Conservation (phyloP, 2,888 invertebrate genomes). For the Diploptera punctata region DNA sequence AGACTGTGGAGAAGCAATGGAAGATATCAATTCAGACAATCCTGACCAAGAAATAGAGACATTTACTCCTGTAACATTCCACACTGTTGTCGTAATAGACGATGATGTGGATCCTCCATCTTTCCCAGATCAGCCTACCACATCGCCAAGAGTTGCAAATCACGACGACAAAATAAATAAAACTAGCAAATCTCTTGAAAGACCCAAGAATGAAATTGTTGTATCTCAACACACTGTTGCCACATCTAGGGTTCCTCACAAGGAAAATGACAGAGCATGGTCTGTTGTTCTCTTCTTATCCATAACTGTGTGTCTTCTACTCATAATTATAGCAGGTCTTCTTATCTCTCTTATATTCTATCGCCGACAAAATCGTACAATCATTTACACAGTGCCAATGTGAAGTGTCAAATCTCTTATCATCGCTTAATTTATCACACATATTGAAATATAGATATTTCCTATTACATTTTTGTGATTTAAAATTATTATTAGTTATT, state of each 20-base stretch:
- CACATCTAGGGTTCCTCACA: not conserved
- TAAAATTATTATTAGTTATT: too few relatives aligned
- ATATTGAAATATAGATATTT: too few relatives aligned
- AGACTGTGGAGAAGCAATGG: not conserved
- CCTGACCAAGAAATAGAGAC: not conserved
- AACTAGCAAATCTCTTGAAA: too few relatives aligned
- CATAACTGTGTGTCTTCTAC: not conserved
- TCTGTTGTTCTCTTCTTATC: not conserved
- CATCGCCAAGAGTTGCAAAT: not conserved
- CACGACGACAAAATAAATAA: not conserved
- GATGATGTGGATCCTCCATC: not conserved
- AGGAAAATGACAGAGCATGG: not conserved
- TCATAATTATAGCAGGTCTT: not conserved
- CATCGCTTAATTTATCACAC: too few relatives aligned
- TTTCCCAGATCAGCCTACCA: not conserved
- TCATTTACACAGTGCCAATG: not conserved
- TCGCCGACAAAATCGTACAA: not conserved
- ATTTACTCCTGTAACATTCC: not conserved
- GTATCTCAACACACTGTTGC: not conserved
- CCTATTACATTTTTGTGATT: too few relatives aligned
- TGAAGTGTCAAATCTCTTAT: too few relatives aligned
- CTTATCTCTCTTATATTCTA: slow-evolving; percentile 2
- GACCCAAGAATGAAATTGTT: not conserved
- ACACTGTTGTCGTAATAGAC: not conserved
- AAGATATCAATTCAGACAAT: not conserved